Conservation (phyloP, 2,113 vertebrate genomes). For the Semnornis frantzii region DNA sequence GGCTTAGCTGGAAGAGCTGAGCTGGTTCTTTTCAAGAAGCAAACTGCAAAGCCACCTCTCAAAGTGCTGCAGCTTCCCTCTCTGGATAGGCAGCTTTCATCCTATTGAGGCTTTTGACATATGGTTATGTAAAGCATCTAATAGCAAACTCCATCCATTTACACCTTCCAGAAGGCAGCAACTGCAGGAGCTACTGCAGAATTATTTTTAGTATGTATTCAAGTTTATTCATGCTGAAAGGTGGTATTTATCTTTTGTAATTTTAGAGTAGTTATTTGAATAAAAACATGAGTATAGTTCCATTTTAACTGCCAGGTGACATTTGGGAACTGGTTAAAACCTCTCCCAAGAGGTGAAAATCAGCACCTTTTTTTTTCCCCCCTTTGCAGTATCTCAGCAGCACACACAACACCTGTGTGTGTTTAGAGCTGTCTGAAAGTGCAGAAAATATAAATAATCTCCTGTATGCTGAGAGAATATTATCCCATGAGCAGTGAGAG, state of each 20-base stretch:
- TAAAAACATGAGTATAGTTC: conserved; percentile 67
- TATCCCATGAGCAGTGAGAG: background rate
- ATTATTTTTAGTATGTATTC: conserved; percentile 74
- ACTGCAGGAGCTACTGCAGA: conserved; percentile 53
- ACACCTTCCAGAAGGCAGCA: conserved; percentile 35
- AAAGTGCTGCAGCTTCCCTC: background rate
- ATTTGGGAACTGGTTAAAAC: conserved; percentile 41
- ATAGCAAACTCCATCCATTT: conserved; percentile 52
- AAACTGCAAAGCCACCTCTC: background rate
- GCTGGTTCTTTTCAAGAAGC: background rate
- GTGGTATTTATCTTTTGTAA: conserved; percentile 76
- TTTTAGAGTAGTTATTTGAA: conserved; percentile 73
- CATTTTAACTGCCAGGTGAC: conserved; percentile 70
- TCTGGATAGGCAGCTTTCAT: background rate
- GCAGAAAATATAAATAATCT: background rate
- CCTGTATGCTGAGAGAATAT: background rate
- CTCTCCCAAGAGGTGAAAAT: conserved; percentile 22
- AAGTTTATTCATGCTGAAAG: conserved; percentile 76
- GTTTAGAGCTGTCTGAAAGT: background rate
- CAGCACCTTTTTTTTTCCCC: background rate
- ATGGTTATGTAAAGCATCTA: conserved; percentile 50
- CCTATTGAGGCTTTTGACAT: conserved; percentile 49
- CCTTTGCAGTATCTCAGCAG: background rate
- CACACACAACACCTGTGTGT: background rate
- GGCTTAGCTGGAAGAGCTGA: background rate